Evolutionary conservation across 2,113 vertebrate genomes (phyloP).

Genomic region (Barnardius zonarius): DNA sequence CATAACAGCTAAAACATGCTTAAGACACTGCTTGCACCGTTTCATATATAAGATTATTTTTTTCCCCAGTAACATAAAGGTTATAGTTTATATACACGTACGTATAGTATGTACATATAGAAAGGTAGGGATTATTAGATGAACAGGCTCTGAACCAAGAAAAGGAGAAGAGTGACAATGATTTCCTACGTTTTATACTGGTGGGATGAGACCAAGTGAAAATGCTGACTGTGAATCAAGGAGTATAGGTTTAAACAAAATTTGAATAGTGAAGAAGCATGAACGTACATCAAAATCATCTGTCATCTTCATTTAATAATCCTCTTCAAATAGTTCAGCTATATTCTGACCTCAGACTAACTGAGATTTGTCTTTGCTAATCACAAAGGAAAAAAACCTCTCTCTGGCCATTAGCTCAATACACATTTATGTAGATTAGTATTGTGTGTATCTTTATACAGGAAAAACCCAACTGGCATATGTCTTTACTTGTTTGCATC

Average conservation of each 20-base stretch:
- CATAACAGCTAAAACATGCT: background rate
- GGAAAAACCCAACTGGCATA: background rate
- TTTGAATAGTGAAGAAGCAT: accelerated
- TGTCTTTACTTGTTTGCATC: background rate
- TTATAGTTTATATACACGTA: background rate
- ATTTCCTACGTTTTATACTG: background rate
- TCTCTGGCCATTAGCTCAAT: accelerated
- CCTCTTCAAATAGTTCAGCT: background rate
- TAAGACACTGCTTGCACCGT: background rate
- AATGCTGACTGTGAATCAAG: background rate
- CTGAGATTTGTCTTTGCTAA: background rate
- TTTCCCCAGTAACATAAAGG: background rate
- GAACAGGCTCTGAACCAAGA: background rate
- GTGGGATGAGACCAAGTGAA: background rate
- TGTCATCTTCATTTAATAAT: background rate
- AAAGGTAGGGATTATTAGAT: background rate
- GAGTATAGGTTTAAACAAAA: background rate
- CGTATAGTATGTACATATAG: background rate
- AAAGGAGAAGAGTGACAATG: background rate
- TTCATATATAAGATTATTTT: background rate
- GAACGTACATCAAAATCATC: background rate
- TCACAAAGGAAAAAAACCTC: accelerated
- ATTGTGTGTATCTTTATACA: accelerated
- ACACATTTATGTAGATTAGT: accelerated
- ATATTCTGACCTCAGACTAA: background rate